Evolutionary conservation across 2,888 invertebrate species (phyloP), one percentile per base, ranked within the genome.

Genomic region (Acanthopleura granulata): DNA sequence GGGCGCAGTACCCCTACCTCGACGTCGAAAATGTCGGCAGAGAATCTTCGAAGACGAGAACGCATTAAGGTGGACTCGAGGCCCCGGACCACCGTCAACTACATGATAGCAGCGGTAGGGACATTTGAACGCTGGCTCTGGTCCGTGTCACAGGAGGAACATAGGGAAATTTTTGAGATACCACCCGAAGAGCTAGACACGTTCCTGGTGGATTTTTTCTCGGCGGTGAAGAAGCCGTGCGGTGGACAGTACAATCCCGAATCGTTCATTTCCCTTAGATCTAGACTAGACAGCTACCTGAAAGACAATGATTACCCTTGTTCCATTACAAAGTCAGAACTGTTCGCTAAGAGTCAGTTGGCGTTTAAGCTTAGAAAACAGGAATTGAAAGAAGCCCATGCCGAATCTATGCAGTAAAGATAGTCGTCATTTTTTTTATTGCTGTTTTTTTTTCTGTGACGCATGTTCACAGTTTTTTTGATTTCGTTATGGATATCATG

Each of bases 101-200:
- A 66, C 66, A 66, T 66, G 66, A 66, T 66, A 3, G 66, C 66
- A 22, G 66, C 66, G 15, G 66, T 66, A 27, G 66, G 66, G 29
- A 66, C 66, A 6, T 66, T 66, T 25, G 66, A 66, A 27, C 66
- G 66, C 1, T 66, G 66, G 66, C 66, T 66, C 1, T 66, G 66
- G 66, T 18, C 25, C 14, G 25, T 16, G 22, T 27, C 66, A 16
- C 22, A 25, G 18, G 27, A 66, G 16, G 66, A 66, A 27, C 66
- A 25, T 16, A 22, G 66, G 22, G 25, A 66, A 66, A 66, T 66
- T 16, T 66, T 22, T 25, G 66, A 66, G 25, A 66, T 66, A 16
- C 66, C 66, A 66, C 66, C 66, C 3, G 66, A 66, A 27, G 27
- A 66, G 29, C 25, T 66, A 27, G 66, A 66, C 14, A 6, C 66